A percentile compares a stretch with the other conserved stretches of the same genome.
phyloP scores from a whole-genome alignment of 2,113 vertebrate genomes.

The Arizona elegans region DNA sequence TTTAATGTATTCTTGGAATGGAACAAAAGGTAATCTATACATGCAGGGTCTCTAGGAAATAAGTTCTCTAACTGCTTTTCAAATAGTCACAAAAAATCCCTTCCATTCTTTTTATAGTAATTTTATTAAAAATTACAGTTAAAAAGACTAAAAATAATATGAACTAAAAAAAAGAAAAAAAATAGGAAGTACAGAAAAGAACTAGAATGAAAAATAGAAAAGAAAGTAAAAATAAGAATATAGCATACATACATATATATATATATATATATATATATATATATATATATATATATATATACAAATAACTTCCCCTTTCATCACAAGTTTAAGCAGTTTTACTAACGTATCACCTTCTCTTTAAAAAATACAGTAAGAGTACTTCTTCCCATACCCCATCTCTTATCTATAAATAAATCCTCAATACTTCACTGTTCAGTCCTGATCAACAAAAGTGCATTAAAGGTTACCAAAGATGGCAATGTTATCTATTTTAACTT shows the following conservation, averaged over 20 bases:
- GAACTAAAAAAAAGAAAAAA: neutral
- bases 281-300: neutral
- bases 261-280: too few relatives aligned
- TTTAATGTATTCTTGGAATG: neutral
- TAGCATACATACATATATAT: neutral
- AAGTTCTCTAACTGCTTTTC: neutral
- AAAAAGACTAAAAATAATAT: neutral
- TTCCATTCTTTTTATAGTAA: neutral
- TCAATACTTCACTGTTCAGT: neutral
- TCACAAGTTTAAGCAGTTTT: neutral
- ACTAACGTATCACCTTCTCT: neutral
- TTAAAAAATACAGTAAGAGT: neutral
- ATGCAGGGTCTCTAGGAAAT: neutral
- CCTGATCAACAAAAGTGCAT: neutral
- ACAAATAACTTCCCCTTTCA: neutral
- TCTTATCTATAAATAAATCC: neutral
- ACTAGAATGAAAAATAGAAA: neutral
- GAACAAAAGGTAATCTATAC: neutral
- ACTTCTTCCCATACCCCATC: neutral
- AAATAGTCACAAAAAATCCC: neutral
- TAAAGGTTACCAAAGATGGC: neutral
- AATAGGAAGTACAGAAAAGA: neutral
- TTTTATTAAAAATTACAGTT: neutral
- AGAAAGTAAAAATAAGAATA: neutral
- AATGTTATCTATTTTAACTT: neutral